Conservation (phyloP, 2,797 vertebrate genomes). For the Hapalemur alaotrensis region DNA sequence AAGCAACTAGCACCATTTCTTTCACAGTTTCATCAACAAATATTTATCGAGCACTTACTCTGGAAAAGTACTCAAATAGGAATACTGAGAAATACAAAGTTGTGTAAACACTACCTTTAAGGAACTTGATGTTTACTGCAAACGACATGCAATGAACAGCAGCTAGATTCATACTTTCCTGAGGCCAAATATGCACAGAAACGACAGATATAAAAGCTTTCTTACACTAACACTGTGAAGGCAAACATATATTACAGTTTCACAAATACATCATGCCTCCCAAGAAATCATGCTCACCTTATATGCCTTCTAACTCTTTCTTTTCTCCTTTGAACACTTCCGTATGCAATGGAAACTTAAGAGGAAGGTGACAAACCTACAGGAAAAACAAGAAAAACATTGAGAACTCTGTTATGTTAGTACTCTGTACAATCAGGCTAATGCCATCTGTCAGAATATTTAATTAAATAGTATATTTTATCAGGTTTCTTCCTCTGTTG, state of each 20-base stretch:
- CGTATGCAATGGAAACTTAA: not conserved
- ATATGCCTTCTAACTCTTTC: not conserved
- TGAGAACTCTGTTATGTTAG: not conserved
- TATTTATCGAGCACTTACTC: not conserved
- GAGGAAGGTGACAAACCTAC: not conserved
- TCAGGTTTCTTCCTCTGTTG: not conserved
- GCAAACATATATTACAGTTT: not conserved
- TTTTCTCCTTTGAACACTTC: not conserved
- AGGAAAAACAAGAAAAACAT: not conserved
- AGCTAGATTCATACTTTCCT: not conserved
- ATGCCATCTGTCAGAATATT: not conserved
- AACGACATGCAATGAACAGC: not conserved
- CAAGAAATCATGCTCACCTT: not conserved
- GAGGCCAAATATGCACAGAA: not conserved
- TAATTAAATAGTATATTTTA: not conserved
- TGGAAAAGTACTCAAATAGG: not conserved
- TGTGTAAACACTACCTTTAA: not conserved
- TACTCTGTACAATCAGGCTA: not conserved
- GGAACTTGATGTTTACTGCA: not conserved
- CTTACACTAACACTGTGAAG: not conserved
- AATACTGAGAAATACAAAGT: not conserved
- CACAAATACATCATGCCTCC: not conserved
- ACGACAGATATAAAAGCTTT: not conserved
- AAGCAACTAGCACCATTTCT: not conserved
- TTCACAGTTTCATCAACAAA: not conserved